phyloP scores from a whole-genome alignment of 1,140 invertebrate genomes.

The Drosophila teissieri region DNA sequence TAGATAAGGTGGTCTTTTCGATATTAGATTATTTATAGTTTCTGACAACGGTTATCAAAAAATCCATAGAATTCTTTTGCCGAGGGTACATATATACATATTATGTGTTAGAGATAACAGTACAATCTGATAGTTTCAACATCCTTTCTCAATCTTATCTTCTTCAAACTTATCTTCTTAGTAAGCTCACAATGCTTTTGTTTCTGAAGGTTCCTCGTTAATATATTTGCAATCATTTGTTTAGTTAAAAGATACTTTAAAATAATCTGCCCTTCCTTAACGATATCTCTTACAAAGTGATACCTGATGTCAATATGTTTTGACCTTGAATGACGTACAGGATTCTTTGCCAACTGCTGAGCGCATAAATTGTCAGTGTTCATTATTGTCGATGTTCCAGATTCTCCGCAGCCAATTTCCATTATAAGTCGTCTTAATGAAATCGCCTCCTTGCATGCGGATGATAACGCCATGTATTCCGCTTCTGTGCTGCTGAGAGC shows the following conservation, averaged over 20 bases:
- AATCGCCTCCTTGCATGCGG: background rate
- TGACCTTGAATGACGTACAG: background rate
- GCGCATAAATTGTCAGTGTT: conserved; percentile 7
- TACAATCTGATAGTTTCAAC: no score
- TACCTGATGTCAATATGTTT: conserved; percentile 9
- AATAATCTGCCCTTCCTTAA: no score
- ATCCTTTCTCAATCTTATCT: no score
- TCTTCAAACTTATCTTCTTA: background rate
- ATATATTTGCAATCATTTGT: background rate
- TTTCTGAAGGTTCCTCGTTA: background rate
- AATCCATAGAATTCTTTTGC: no score
- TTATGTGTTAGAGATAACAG: no score
- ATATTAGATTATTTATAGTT: no score
- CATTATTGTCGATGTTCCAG: background rate
- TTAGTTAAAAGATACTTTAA: no score
- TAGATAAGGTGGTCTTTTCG: no score
- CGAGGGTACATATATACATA: no score
- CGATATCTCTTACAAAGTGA: no score
- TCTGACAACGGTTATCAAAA: no score
- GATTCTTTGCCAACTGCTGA: background rate
- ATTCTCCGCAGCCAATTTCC: background rate
- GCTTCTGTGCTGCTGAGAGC: conserved; percentile 7
- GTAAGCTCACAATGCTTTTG: conserved; percentile 3
- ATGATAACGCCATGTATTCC: background rate
- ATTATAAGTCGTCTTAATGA: background rate